These are phyloP conservation scores for Meles meles DNA, from an alignment of 2,113 vertebrate species.

Conservation along the genomic window DNA sequence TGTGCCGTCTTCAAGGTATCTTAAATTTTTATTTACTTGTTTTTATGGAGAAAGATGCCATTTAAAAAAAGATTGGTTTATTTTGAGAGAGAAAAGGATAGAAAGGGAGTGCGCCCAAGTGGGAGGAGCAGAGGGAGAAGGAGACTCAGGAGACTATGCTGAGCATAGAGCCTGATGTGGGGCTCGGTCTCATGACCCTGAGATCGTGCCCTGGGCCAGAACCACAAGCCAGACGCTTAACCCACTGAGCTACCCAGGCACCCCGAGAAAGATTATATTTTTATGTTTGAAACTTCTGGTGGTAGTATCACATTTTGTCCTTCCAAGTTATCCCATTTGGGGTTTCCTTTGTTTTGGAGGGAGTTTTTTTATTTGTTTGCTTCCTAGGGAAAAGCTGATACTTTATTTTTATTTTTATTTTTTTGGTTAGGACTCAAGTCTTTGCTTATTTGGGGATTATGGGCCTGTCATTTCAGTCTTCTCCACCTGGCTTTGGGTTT, in stretches of 20 bases:
- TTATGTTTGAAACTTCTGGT: not conserved
- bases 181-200: not conserved
- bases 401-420: not conserved
- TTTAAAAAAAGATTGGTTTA: not conserved
- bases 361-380: not conserved
- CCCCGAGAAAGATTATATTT: not conserved
- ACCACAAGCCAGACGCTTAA: not conserved
- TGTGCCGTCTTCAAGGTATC: not conserved
- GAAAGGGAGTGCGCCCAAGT: not conserved
- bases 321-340: not conserved
- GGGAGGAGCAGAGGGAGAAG: not conserved
- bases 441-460: not conserved
- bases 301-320: not conserved
- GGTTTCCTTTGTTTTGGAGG: conserved; percentile 1
- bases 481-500: not conserved
- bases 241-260: not conserved
- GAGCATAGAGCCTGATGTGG: not conserved
- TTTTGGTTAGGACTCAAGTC: not conserved
- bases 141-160: not conserved
- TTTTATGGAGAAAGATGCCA: not conserved
- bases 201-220: not conserved
- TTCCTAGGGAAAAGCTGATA: not conserved
- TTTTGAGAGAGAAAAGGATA: not conserved
- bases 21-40: not conserved
- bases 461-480: not conserved